phyloP scores from a whole-genome alignment of 2,888 invertebrate species.

The Unio delphinus region DNA sequence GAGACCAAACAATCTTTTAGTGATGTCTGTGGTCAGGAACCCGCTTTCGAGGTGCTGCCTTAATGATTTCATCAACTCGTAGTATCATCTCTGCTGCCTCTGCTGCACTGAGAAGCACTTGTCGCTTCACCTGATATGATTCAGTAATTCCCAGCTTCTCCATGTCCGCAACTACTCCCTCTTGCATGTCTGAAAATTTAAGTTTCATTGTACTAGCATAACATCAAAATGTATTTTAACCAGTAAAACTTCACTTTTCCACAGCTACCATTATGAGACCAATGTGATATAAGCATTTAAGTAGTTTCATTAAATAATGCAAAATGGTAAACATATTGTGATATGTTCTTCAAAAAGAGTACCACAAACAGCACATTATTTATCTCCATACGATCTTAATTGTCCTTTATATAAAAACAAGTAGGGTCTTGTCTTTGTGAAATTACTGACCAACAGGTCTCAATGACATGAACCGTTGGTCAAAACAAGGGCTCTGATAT shows the following conservation, averaged over 20 bases:
- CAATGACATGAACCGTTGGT: too few species aligned
- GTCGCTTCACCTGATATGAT: constrained; percentile 96
- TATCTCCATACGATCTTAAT: too few species aligned
- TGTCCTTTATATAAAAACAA: too few species aligned
- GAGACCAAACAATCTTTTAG: constrained; percentile 15
- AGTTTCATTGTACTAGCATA: background rate
- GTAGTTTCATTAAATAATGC: too few species aligned
- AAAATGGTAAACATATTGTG: too few species aligned
- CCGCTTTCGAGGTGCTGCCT: constrained; percentile 79
- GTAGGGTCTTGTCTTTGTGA: too few species aligned
- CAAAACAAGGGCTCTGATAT: too few species aligned
- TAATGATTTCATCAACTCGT: constrained; percentile 97
- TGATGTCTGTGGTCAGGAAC: constrained; percentile 78
- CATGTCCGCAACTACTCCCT: constrained; percentile 92
- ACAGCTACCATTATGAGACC: background rate
- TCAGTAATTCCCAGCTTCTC: constrained; percentile 92
- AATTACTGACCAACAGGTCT: too few species aligned
- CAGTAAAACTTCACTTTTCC: background rate
- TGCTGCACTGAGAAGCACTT: constrained; percentile 92
- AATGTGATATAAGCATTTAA: too few species aligned
- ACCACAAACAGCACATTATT: too few species aligned
- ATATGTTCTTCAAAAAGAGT: background rate
- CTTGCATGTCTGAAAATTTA: constrained; percentile 83
- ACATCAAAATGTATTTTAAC: background rate
- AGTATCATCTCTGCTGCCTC: constrained; percentile 99